Evolutionary conservation across 2,888 invertebrate species (phyloP), one percentile per base, ranked within the genome.

Genomic region (Venusia cambrica): DNA sequence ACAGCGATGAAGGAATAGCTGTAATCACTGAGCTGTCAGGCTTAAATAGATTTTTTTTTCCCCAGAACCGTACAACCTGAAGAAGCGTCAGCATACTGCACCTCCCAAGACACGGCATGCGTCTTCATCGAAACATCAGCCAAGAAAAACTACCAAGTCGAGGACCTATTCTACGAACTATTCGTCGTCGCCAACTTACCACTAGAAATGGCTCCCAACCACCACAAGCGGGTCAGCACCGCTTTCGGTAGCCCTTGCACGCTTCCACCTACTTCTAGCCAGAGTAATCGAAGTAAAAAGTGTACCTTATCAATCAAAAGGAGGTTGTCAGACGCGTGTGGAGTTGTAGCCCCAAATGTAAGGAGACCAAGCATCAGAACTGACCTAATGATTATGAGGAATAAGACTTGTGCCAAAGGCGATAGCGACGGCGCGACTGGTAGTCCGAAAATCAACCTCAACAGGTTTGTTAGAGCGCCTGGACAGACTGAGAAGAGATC

Each of bases 331-430:
- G 96, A 96, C 63, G 96, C 96, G 1, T 95, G 95, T 62, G 96
- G 96, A 2, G 94, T 95, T 3, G 94, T 96, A 8, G 94, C 95
- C n/a, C 94, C 95, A 1, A 95, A 95, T 65, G 96, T 94, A 0
- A 88, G 96, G 29, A 88, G 96, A 22, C 96, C 96, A 14, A 95
- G 95, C 73, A 94, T 97, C 49, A 89, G 96, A 44, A 96, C 96
- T 3, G 96, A 97, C 72, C 88, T 96, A 52, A 93, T 95, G 91
- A 93, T 95, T 57, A 94, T 96, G 92, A 91, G 94, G 72, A 93
- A 93, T 52, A 94, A 94, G 83, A 93, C 94, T 41, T 91, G 92
- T 83, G 91, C 92, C 59, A 87, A 92, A 73, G 92, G 91, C 8
- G 92, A 93, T 40, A 89, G 89, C 38, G 92, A 91, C 38, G 90